These are phyloP conservation scores for Ivindomyrus marchei DNA, from an alignment of 2,113 vertebrate genomes.

Conservation along the genomic window DNA sequence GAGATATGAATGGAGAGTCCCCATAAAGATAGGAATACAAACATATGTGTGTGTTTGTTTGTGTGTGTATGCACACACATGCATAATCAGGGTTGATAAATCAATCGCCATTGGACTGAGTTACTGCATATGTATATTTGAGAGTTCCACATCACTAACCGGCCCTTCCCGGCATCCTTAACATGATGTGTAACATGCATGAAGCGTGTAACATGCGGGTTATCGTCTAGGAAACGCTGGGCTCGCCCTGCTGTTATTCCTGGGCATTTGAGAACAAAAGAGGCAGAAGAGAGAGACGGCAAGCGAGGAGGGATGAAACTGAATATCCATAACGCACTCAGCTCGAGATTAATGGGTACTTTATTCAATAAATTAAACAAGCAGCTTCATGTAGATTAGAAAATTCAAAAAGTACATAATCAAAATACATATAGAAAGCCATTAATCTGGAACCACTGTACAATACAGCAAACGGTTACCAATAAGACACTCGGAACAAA, in stretches of 20 bases:
- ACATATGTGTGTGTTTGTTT: neutral
- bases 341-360: neutral
- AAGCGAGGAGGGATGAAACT: neutral
- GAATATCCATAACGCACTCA: neutral
- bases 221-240: neutral
- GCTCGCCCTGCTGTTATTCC: neutral
- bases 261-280: neutral
- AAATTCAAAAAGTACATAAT: constrained; percentile 10
- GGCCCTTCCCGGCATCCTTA: neutral
- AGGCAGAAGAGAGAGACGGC: neutral
- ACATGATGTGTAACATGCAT: neutral
- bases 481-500: neutral
- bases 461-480: neutral
- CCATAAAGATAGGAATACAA: too few relatives aligned
- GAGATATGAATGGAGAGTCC: too few relatives aligned
- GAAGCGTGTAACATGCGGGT: neutral
- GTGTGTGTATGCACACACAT: neutral
- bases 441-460: neutral
- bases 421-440: neutral
- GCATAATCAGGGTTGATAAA: neutral
- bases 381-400: constrained; percentile 7
- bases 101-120: neutral
- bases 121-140: neutral
- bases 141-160: neutral
- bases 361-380: constrained; percentile 17